Percentiles rank a stretch among this genome's conserved stretches.
Evolutionary conservation across 2,113 vertebrate species (phyloP).

Genomic region (Melanerpes formicivorus): DNA sequence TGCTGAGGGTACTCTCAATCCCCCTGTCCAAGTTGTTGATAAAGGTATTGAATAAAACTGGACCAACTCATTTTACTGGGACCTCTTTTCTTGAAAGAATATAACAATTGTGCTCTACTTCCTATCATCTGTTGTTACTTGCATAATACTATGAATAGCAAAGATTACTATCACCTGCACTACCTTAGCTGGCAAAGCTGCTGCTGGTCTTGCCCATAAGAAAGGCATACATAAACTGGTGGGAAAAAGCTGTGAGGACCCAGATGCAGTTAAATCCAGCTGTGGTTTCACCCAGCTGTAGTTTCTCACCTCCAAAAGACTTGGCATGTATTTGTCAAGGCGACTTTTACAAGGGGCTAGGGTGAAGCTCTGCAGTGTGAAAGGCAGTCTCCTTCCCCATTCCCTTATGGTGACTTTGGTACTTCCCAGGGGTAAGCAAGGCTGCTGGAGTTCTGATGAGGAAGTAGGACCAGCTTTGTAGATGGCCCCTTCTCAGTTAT

Average conservation of each 20-base stretch:
- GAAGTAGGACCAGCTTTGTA: neutral
- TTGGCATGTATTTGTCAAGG: neutral
- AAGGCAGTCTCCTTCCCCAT: neutral
- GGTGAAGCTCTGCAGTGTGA: neutral
- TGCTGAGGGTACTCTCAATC: no score
- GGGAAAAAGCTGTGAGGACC: neutral
- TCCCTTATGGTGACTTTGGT: neutral
- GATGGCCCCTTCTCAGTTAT: neutral
- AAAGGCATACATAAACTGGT: neutral
- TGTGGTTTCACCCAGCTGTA: neutral
- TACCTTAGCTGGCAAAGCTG: neutral
- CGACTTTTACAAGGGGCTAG: rapidly evolving
- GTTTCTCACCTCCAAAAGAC: neutral
- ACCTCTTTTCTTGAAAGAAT: neutral
- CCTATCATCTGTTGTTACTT: no score
- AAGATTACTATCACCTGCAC: neutral
- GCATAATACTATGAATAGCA: neutral
- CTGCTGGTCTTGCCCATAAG: rapidly evolving
- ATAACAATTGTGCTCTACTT: neutral
- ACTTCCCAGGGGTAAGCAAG: neutral
- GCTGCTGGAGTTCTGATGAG: neutral
- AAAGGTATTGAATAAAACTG: no score
- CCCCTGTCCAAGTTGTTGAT: no score
- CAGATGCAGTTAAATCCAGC: neutral
- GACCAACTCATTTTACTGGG: neutral